Base-by-base conservation (phyloP, 2,113 vertebrate genomes). In the Mus spicilegus region DNA sequence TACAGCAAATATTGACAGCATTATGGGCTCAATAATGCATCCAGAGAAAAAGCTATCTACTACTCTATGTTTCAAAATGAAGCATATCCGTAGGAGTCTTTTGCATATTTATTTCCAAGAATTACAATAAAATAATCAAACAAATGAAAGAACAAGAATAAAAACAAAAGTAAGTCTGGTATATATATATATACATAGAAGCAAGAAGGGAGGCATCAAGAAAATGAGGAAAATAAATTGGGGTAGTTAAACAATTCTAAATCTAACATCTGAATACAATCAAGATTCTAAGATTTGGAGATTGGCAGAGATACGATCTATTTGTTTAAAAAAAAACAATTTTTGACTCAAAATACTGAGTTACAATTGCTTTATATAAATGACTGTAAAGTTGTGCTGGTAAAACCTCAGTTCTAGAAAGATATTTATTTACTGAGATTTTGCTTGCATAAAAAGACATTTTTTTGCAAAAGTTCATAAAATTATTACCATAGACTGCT, bases 31-130 rank as follows among this genome's bases (percentile, higher is more conserved):
- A 94, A 2, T 56, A 75, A 80, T n/a, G 0, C 8, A 94, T 85
- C 51, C 8, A 46, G 0, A 65, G 4, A 26, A 26, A 26, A 10
- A 75, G 81, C 26, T 3, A 13, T 56, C 85, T 16, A 80, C 4
- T 46, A 33, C 11, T 58, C 24, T 63, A 33, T 84, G 14, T 67
- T 30, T 2, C 28, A 67, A 9, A n/a, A 39, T 46, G 7, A 87
- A 93, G 6, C 1, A 16, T 75, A 19, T 24, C 4, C 6, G 26
- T 95, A 67, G 85, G 89, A 4, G 5, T 7, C 1, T 58, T 84
- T 77, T 51, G 3, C 1, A 16, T 90, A 75, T 95, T 91, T 22
- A 80, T 85, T 96, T 86, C 56, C 56, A 92, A 75, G 20, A 90
- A 73, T 80, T 20, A 14, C 56, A 87, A 16, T 6, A 80, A 96